Evolutionary conservation across 1,140 invertebrate species (phyloP).

Genomic region (Phthorimaea operculella): DNA sequence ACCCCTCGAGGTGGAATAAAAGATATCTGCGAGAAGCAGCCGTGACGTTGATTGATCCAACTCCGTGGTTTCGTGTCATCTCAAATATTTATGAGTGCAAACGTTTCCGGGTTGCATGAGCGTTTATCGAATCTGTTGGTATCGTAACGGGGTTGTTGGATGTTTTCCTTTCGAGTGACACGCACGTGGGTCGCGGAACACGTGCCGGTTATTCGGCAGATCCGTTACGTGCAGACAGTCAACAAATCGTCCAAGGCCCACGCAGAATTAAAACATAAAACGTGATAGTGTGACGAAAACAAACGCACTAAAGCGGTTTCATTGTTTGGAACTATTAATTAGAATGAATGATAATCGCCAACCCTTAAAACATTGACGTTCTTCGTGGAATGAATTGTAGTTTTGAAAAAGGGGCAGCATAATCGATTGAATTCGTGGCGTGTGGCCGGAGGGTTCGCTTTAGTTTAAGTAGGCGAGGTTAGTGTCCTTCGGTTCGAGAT

Average conservation of each 20-base stretch:
- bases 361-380: too few relatives aligned
- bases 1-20: constrained; percentile 20
- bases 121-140: background rate
- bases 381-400: too few relatives aligned
- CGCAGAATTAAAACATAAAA: too few relatives aligned
- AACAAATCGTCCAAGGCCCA: background rate
- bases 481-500: background rate
- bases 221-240: background rate
- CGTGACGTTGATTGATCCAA: constrained; percentile 1
- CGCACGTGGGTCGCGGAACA: background rate
- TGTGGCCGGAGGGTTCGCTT: background rate
- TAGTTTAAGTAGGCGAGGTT: background rate
- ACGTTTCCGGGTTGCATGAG: background rate
- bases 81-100: constrained; percentile 3
- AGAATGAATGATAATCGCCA: too few relatives aligned
- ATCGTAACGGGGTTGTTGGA: background rate
- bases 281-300: too few relatives aligned
- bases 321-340: too few relatives aligned
- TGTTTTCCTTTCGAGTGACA: background rate
- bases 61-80: constrained; percentile 2
- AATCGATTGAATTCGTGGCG: background rate
- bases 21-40: background rate
- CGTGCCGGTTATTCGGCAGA: background rate
- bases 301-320: too few relatives aligned
- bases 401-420: background rate